phyloP scores from a whole-genome alignment of 2,797 vertebrate species.

The Alcedo quadribrachys region DNA sequence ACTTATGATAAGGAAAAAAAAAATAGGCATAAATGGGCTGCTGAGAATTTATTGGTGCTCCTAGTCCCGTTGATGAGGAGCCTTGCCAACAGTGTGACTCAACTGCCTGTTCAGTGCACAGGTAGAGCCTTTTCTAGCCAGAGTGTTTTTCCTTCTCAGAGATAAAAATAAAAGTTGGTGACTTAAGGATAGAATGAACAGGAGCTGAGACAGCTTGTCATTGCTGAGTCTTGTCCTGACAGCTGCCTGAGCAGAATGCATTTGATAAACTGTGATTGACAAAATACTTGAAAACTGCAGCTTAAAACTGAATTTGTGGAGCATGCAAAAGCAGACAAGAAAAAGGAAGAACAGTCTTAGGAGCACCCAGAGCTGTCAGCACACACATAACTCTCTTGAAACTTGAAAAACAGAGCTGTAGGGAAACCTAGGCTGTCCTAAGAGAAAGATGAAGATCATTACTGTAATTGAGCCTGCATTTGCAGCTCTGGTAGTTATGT shows the following conservation, averaged over 20 bases:
- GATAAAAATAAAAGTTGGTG: conserved; percentile 69
- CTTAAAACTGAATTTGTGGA: conserved; percentile 63
- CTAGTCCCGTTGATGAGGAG: conserved; percentile 51
- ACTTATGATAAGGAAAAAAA: conserved; percentile 62
- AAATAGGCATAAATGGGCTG: conserved; percentile 57
- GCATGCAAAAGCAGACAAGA: conserved; percentile 41
- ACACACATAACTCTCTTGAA: not conserved
- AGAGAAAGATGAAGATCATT: conserved; percentile 20
- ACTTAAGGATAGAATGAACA: conserved; percentile 59
- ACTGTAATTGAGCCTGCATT: not conserved
- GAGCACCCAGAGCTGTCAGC: conserved; percentile 48
- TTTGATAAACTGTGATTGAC: conserved; percentile 76
- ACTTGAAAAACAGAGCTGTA: not conserved
- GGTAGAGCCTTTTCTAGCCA: conserved; percentile 53
- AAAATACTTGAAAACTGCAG: conserved; percentile 71
- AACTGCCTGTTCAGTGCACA: conserved; percentile 45
- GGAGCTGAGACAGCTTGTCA: conserved; percentile 68
- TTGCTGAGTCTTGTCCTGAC: conserved; percentile 69
- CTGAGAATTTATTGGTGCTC: conserved; percentile 63
- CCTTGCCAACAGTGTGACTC: conserved; percentile 26
- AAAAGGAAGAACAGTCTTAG: conserved; percentile 56
- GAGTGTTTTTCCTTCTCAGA: conserved; percentile 45
- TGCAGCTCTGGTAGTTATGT: not conserved
- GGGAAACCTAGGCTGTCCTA: conserved; percentile 1
- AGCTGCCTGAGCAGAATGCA: conserved; percentile 73